Conservation (phyloP, 2,113 vertebrate species). For the Dasyornis broadbenti region DNA sequence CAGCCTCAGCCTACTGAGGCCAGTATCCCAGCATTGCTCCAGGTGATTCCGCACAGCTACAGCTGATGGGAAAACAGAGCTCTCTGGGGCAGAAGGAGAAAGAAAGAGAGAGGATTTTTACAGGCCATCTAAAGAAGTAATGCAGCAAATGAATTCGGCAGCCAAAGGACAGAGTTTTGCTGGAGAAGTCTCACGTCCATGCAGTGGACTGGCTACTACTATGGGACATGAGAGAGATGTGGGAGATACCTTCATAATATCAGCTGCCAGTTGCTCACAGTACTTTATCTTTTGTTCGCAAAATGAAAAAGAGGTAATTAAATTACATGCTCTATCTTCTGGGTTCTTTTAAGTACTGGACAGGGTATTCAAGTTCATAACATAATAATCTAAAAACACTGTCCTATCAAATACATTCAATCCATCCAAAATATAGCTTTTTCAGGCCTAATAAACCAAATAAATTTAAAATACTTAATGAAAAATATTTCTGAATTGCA, state of each 20-base stretch:
- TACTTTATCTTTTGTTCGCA: neutral
- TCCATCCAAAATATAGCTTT: neutral
- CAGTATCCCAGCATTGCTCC: neutral
- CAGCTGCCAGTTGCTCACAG: neutral
- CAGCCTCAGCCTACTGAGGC: neutral
- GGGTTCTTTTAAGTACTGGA: neutral
- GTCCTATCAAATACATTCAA: neutral
- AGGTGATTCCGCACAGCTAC: neutral
- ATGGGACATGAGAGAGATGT: neutral
- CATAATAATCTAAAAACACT: neutral
- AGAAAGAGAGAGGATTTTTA: neutral
- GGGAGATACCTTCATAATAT: neutral
- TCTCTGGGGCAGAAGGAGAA: neutral
- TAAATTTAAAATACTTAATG: neutral
- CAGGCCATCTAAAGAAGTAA: neutral
- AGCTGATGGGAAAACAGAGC: neutral
- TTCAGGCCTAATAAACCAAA: neutral
- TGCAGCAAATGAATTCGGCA: neutral
- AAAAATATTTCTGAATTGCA: neutral
- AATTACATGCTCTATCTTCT: neutral
- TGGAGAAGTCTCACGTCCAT: neutral
- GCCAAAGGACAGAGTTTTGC: neutral
- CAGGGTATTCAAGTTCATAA: neutral
- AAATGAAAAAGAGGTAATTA: slow-evolving; percentile 11
- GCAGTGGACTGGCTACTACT: neutral